These are phyloP conservation scores for Myanophis thanlyinensis DNA, from an alignment of 2,113 vertebrate species.

Conservation along the genomic window DNA sequence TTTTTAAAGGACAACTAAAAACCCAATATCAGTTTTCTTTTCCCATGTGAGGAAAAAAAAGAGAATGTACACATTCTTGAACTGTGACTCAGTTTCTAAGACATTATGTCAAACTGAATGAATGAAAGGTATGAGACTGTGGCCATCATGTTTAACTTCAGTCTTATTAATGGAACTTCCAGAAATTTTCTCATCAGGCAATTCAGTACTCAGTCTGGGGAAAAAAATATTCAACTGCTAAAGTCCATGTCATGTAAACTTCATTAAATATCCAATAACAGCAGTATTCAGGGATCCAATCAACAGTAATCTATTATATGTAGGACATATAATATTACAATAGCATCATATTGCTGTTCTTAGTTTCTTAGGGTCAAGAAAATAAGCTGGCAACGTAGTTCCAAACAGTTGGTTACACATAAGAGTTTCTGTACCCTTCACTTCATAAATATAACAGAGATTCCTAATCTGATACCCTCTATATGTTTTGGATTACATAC, in stretches of 20 bases:
- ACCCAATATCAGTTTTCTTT: not conserved
- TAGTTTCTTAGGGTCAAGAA: not conserved
- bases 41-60: not conserved
- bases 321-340: not conserved
- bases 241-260: not conserved
- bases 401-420: not conserved
- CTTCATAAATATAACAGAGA: not conserved
- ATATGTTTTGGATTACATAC: not conserved
- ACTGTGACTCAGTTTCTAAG: not conserved
- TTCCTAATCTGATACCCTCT: not conserved
- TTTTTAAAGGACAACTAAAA: not conserved
- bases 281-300: not conserved
- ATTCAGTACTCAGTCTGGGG: not conserved
- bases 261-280: not conserved
- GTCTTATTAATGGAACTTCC: not conserved
- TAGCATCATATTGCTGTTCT: not conserved
- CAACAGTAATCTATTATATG: not conserved
- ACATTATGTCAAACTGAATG: not conserved
- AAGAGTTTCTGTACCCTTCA: not conserved
- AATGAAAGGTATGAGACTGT: not conserved
- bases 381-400: not conserved
- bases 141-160: not conserved
- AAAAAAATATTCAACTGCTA: not conserved
- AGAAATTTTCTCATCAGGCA: not conserved
- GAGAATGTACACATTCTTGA: not conserved